Evolutionary conservation across 2,113 vertebrate genomes (phyloP), one percentile per base, ranked within the genome.

Genomic region (Alligator mississippiensis): DNA sequence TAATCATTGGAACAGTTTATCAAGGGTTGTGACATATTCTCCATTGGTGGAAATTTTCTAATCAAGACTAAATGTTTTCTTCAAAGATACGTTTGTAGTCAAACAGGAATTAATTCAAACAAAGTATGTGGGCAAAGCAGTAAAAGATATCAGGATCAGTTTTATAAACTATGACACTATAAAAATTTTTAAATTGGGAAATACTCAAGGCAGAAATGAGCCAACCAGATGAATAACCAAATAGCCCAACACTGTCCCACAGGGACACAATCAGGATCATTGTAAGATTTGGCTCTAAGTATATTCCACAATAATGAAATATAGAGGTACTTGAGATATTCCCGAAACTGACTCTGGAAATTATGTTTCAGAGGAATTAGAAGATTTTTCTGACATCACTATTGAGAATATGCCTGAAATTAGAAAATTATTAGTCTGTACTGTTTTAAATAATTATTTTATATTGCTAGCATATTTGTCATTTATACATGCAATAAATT

Each of bases 351-450:
- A 70, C 5, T 19, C 30, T 72, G 80, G 87, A 92, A 95, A 90
- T 72, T 85, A 62, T 75, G 95, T 57, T 87, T 95, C 95, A 93
- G 91, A 96, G 80, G 84, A 96, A 96, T 95, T 68, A 94, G 58
- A 87, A 60, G 64, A 90, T 87, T 92, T 95, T 72, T 38, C 22
- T 16, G 90, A 94, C 88, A 75, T 82, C 70, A 84, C 93, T 91
- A 77, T 66, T 93, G 94, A 96, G 86, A 88, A 61, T 82, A 85
- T 94, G 96, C 92, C 86, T 93, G 58, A 87, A 92, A 91, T 91
- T 90, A 79, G n/a, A 85, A 82, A 61, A 90, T 74, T 91, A 93
- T 95, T 64, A 87, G 88, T 90, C 76, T 55, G 34, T 88, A 18
- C n/a, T 88, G 82, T 79, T 89, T 79, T 85, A 60, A 62, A 83